phyloP scores from a whole-genome alignment of 2,797 vertebrate genomes.

The Premnoplex brunnescens region DNA sequence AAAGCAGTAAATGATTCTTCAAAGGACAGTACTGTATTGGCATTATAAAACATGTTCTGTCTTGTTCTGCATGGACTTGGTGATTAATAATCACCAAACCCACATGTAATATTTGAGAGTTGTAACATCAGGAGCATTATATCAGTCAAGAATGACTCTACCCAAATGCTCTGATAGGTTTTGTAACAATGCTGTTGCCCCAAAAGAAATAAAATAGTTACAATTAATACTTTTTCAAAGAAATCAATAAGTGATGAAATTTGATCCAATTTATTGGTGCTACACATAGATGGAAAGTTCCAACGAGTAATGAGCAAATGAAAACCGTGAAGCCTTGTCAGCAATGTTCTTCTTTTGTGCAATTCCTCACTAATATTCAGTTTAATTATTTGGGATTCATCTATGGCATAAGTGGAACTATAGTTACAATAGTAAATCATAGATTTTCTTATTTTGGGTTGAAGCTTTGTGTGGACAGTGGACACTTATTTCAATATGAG shows the following conservation, averaged over 20 bases:
- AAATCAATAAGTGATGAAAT: background rate
- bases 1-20: background rate
- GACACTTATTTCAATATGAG: background rate
- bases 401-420: background rate
- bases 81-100: background rate
- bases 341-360: background rate
- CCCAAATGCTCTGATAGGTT: background rate
- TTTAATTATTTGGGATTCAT: background rate
- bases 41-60: background rate
- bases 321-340: background rate
- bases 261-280: background rate
- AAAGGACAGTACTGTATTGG: background rate
- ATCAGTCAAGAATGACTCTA: background rate
- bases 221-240: background rate
- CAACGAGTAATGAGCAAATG: background rate
- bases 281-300: background rate
- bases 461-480: background rate
- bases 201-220: background rate
- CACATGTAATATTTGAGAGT: background rate
- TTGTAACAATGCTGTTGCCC: background rate
- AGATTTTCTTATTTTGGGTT: background rate
- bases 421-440: background rate
- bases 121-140: background rate
- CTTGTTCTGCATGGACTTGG: background rate
- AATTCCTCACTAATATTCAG: background rate